Evolutionary conservation across 1,140 invertebrate genomes (phyloP).

Genomic region (Whitmania pigra): DNA sequence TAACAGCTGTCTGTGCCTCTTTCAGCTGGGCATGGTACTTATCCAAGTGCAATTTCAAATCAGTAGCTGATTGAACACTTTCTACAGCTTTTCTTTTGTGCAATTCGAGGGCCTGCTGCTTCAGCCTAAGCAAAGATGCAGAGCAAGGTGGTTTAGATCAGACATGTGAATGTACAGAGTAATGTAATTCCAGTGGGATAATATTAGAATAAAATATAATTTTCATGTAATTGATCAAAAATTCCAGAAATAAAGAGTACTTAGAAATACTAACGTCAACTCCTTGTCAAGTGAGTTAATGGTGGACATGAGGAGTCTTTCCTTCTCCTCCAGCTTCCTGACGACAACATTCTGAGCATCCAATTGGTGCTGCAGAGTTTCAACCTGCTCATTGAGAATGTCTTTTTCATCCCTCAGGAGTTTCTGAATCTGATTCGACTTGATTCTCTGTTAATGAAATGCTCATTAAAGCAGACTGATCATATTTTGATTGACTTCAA

Average conservation of each 20-base stretch:
- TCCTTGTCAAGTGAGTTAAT: constrained; percentile 88
- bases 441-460: constrained; percentile 53
- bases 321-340: constrained; percentile 89
- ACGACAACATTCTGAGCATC: constrained; percentile 90
- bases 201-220: no score
- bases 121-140: constrained; percentile 26
- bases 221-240: no score
- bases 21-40: constrained; percentile 85
- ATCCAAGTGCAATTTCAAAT: constrained; percentile 91
- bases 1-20: constrained; percentile 87
- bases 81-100: constrained; percentile 79
- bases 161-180: no score
- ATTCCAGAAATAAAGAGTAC: no score
- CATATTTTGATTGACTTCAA: neutral
- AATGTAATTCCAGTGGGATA: no score
- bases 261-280: constrained; percentile 43
- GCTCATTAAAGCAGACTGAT: neutral
- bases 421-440: constrained; percentile 90
- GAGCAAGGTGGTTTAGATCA: no score
- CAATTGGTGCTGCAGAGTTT: constrained; percentile 75
- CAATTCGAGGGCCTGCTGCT: constrained; percentile 66
- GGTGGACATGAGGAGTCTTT: constrained; percentile 78
- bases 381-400: constrained; percentile 71
- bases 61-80: constrained; percentile 72
- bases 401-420: constrained; percentile 85